Percentiles rank a stretch among this genome's conserved stretches.
These are phyloP conservation scores for Drosophila mayri DNA, from an alignment of 1,140 invertebrate species.

Conservation along the genomic window DNA sequence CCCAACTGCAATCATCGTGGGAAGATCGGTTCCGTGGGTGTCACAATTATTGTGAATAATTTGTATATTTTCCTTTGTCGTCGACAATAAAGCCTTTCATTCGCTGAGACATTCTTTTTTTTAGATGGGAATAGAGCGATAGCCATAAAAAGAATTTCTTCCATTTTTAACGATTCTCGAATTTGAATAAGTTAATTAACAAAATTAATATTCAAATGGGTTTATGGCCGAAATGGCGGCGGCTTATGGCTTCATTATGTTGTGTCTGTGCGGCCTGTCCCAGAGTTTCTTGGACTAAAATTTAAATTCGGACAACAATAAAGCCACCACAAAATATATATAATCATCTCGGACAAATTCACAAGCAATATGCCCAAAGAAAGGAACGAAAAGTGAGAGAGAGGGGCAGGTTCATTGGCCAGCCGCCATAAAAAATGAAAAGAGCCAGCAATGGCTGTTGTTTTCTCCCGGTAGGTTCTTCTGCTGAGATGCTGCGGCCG, in stretches of 20 bases:
- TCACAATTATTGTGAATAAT: constrained; percentile 57
- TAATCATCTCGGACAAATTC: constrained; percentile 71
- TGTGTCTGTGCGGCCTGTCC: constrained; percentile 43
- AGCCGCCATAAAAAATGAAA: constrained; percentile 49
- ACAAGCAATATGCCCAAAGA: constrained; percentile 63
- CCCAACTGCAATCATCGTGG: constrained; percentile 28
- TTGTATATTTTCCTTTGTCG: constrained; percentile 50
- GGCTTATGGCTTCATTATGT: constrained; percentile 82
- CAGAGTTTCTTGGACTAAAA: constrained; percentile 31
- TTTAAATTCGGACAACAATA: constrained; percentile 71
- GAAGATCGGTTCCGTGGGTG: constrained; percentile 50
- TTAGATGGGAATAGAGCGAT: constrained; percentile 30
- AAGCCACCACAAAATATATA: constrained; percentile 56
- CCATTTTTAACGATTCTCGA: constrained; percentile 72
- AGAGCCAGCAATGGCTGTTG: constrained; percentile 31
- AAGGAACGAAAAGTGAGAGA: constrained; percentile 30
- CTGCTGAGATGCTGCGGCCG: constrained; percentile 63
- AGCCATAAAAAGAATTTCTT: constrained; percentile 68
- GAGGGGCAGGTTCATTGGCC: constrained; percentile 79
- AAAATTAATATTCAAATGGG: constrained; percentile 82
- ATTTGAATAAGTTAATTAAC: constrained; percentile 84
- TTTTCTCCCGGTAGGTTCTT: constrained; percentile 35
- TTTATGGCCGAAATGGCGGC: constrained; percentile 76
- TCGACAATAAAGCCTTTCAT: constrained; percentile 61
- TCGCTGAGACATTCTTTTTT: constrained; percentile 10